Evolutionary conservation across 2,797 vertebrate genomes (phyloP), one percentile per base, ranked within the genome.

Genomic region (Paramormyrops hopkinsi): DNA sequence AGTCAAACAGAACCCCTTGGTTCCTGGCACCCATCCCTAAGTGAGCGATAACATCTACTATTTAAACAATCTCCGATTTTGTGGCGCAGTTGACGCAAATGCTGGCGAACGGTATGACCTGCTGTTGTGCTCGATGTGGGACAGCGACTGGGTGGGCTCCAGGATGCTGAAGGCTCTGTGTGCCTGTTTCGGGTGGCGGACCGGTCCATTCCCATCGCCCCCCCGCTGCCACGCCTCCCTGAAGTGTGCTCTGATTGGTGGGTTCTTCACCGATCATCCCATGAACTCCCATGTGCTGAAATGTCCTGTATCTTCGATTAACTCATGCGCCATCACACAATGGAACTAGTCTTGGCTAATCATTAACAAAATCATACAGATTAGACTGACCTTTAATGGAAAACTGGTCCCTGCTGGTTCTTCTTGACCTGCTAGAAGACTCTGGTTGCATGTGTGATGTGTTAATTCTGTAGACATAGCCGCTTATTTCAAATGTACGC

Each of bases 1-100:
- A 48, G 87, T 88, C 87, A 88, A 22, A 65, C 46, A 73, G 41
- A 88, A 88, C 62, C 56, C 56, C 62, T n/a, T n/a, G 22, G 25
- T 29, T 25, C 88, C 50, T 53, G 29, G 46, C 37, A 48, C 12
- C 88, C 33, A 51, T 76, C 48, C 69, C 29, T 44, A 48, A 51
- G 48, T 25, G 25, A 46, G 9, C 29, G 69, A 88, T 82, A 82
- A 56, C 69, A 83, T 82, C 50, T 82, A n/a, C 51, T 73, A 25
- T 56, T 56, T 82, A 83, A 69, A 73, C 87, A 88, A 37, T 48
- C 8, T 50, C 22, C 2, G 48, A 25, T 85, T 51, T 22, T 76
- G 89, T 51, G 51, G 51, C 17, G 17, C 25, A 44, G 54, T 19
- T 87, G 29, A 41, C 86, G 53, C 86, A 44, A 41, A 46, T 33